Percentiles rank a stretch among this genome's conserved stretches.
These are phyloP conservation scores for Vulpes vulpes DNA, from an alignment of 2,113 vertebrate genomes.

Conservation along the genomic window DNA sequence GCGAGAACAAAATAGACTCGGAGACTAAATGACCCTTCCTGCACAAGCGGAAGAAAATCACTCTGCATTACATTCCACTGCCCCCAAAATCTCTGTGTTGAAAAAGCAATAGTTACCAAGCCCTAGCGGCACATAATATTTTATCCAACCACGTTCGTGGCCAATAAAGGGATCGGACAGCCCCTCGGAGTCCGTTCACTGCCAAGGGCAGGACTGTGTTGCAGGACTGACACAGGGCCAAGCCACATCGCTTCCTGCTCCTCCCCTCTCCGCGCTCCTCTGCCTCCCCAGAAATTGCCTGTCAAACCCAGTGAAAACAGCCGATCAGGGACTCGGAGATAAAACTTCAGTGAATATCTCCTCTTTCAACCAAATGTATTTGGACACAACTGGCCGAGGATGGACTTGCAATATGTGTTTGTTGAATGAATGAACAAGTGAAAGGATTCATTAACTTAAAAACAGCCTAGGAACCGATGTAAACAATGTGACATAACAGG, in stretches of 20 bases:
- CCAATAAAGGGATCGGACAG: background rate
- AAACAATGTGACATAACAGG: background rate
- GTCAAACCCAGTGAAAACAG: constrained; percentile 36
- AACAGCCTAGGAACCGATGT: background rate
- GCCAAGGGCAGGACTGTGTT: constrained; percentile 16
- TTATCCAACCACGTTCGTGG: constrained; percentile 18
- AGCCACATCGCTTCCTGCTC: constrained; percentile 27
- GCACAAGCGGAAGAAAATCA: background rate
- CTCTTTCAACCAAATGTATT: background rate
- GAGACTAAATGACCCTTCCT: background rate
- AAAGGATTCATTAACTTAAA: background rate
- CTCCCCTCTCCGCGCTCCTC: background rate
- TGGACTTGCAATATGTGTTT: background rate
- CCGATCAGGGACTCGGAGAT: background rate
- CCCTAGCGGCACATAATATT: background rate
- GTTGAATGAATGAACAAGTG: background rate
- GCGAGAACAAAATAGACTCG: background rate
- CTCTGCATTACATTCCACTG: background rate
- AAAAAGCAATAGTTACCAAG: background rate
- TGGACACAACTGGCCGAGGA: background rate
- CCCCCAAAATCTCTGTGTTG: background rate
- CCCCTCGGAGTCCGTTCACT: constrained; percentile 18
- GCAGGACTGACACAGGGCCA: constrained; percentile 48
- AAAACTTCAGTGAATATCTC: background rate
- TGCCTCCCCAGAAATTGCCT: background rate